Percentiles rank a stretch among this genome's conserved stretches.
These are phyloP conservation scores for Eurosta solidaginis DNA, from an alignment of 1,140 invertebrate species.

Conservation along the genomic window DNA sequence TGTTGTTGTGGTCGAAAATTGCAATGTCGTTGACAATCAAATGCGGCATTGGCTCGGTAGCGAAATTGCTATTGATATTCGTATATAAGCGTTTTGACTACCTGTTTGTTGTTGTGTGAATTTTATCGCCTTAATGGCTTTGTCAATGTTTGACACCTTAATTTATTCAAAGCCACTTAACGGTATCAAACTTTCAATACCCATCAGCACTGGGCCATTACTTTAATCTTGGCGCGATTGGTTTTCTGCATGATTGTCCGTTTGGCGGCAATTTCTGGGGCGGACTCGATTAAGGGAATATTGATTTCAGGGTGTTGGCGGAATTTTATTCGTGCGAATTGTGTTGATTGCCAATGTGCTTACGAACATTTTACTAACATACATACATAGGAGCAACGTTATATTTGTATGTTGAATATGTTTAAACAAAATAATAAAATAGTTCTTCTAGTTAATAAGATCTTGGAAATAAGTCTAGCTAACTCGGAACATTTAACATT, in stretches of 20 bases:
- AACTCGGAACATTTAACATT: no score
- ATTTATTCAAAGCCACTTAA: constrained; percentile 27
- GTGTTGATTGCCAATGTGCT: no score
- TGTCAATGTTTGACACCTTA: constrained; percentile 27
- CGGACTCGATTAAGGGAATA: background rate
- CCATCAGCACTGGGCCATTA: constrained; percentile 6
- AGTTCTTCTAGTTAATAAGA: no score
- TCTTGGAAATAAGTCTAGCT: no score
- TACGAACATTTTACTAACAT: no score
- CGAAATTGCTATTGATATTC: background rate
- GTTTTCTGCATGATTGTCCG: background rate
- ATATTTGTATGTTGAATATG: no score
- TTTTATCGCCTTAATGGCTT: constrained; percentile 27
- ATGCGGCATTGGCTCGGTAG: background rate
- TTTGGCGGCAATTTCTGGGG: background rate
- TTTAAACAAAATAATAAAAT: no score
- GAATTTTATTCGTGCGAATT: background rate
- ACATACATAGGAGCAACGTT: no score
- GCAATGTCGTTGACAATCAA: constrained; percentile 25
- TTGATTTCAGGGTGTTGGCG: constrained; percentile 1
- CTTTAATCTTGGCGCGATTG: background rate
- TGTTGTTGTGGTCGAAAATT: background rate
- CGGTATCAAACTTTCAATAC: constrained; percentile 10
- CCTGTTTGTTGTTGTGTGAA: constrained; percentile 17
- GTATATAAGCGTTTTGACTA: background rate